These are phyloP conservation scores for Sorex maritimensis DNA, from an alignment of 2,797 vertebrate species.

Conservation along the genomic window DNA sequence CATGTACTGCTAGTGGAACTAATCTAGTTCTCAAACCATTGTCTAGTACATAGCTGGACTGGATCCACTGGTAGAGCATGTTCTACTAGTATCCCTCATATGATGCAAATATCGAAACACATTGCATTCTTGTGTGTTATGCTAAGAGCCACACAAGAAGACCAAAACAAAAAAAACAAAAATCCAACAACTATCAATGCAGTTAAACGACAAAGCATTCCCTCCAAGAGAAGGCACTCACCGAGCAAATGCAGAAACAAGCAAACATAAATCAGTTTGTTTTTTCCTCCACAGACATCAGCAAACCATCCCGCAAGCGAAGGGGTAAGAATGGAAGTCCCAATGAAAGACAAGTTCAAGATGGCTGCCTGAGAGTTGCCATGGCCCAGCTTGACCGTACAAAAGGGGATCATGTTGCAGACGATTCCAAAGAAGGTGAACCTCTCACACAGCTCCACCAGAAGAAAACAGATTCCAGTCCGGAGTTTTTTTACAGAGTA, in stretches of 20 bases:
- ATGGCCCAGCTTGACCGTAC: conserved; percentile 94
- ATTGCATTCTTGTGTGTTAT: conserved; percentile 39
- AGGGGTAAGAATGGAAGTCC: conserved; percentile 92
- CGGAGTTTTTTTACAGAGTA: conserved; percentile 91
- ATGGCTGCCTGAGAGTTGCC: conserved; percentile 94
- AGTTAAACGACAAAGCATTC: neutral
- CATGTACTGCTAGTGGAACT: too few relatives aligned
- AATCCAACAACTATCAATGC: neutral
- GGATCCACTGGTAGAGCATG: too few relatives aligned
- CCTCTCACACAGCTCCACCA: conserved; percentile 96
- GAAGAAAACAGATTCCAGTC: conserved; percentile 93
- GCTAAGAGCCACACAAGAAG: neutral
- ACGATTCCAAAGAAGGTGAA: conserved; percentile 96
- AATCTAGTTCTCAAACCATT: neutral
- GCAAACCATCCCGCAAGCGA: conserved; percentile 94
- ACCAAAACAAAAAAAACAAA: conserved; percentile 20
- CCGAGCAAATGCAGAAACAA: conserved; percentile 96
- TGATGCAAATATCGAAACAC: conserved; percentile 26
- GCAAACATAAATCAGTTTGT: conserved; percentile 93
- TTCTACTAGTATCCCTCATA: neutral
- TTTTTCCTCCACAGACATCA: conserved; percentile 92
- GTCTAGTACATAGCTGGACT: neutral
- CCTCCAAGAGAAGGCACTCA: conserved; percentile 87
- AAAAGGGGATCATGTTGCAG: conserved; percentile 97
- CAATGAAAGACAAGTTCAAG: conserved; percentile 95